Evolutionary conservation across 35 echinoderm and acorn worm species (phyloP).

Genomic region (Nesometra sesokonis): DNA sequence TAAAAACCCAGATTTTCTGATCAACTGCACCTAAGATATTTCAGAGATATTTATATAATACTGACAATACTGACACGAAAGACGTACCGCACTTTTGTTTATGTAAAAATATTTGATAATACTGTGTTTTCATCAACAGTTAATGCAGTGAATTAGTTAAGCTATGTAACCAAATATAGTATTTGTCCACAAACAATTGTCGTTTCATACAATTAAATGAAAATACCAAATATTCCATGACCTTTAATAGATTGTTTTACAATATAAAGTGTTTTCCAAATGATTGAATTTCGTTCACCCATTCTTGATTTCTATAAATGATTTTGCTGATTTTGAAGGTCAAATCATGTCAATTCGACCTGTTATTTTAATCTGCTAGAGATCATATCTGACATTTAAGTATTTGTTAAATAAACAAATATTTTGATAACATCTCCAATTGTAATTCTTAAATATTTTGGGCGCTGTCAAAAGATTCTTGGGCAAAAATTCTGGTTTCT

Average conservation of each 20-base stretch:
- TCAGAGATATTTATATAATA: too few relatives aligned
- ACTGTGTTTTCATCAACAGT: background rate
- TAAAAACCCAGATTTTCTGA: background rate
- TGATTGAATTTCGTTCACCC: background rate
- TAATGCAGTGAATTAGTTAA: background rate
- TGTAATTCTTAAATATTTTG: too few relatives aligned
- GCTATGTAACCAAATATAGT: background rate
- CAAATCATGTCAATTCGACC: background rate
- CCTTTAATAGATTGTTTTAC: background rate
- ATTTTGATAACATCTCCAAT: too few relatives aligned
- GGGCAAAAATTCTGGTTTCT: too few relatives aligned
- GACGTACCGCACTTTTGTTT: background rate
- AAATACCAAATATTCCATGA: background rate
- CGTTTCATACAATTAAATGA: background rate
- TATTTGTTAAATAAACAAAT: background rate
- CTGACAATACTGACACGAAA: background rate
- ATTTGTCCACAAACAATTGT: background rate
- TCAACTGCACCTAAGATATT: background rate
- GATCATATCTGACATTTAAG: background rate
- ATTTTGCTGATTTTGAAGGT: background rate
- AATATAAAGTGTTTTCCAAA: background rate
- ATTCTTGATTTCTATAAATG: background rate
- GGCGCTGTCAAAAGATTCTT: too few relatives aligned
- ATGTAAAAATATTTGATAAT: background rate
- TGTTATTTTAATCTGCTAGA: background rate